These are phyloP conservation scores for Zosterops pallidus DNA, from an alignment of 2,113 vertebrate genomes.

Conservation along the genomic window DNA sequence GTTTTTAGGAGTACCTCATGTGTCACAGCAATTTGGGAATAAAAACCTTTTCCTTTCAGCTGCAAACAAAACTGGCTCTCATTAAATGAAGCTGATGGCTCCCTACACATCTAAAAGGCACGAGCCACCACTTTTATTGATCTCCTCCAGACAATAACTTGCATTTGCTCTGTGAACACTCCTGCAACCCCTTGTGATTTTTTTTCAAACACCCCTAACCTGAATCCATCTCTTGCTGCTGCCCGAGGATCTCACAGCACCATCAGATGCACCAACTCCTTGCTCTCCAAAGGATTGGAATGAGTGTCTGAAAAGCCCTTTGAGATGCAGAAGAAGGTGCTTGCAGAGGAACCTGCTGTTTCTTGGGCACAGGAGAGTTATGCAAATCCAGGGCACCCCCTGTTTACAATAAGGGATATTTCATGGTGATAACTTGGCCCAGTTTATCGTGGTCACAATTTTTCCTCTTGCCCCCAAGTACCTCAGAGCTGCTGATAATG, in stretches of 20 bases:
- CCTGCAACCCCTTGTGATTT: not conserved
- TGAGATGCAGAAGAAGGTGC: not conserved
- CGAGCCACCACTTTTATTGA: constrained; percentile 32
- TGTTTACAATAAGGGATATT: not conserved
- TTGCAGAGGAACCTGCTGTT: not conserved
- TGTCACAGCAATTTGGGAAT: not conserved
- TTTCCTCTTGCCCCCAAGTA: not conserved
- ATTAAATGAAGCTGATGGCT: not conserved
- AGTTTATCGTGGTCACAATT: not conserved
- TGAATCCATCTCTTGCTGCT: fast-evolving
- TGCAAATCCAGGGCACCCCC: not conserved
- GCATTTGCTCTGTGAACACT: not conserved
- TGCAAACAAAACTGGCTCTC: constrained; percentile 40
- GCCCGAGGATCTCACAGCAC: not conserved
- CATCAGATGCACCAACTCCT: not conserved
- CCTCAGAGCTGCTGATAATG: not conserved
- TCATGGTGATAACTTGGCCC: not conserved
- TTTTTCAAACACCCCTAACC: not conserved
- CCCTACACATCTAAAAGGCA: constrained; percentile 48
- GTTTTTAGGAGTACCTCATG: not conserved
- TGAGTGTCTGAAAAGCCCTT: not conserved
- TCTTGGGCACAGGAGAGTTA: not conserved
- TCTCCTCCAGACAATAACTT: not conserved
- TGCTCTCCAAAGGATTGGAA: not conserved
- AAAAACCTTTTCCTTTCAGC: constrained; percentile 32